Evolutionary conservation across 2,113 vertebrate species (phyloP), one percentile per base, ranked within the genome.

Genomic region (Danio rerio): DNA sequence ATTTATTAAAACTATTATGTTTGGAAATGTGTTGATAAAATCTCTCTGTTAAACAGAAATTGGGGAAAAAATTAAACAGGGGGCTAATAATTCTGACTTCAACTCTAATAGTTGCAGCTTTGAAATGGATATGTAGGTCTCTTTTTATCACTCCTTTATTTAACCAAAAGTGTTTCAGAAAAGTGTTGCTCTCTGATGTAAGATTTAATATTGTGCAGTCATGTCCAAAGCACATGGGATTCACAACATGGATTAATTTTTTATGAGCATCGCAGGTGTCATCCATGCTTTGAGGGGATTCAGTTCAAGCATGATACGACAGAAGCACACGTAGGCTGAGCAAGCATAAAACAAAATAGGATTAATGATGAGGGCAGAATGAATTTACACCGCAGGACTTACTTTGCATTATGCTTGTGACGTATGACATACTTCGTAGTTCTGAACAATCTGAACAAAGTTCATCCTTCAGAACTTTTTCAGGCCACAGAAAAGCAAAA

Each of bases 311-410:
- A 49, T 49, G 20, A 15, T 43, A 59, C 18, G 42, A 40, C 53
- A 74, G 50, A 6, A 9, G 31, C 72, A 70, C 55, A 65, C 74
- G 9, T 75, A 59, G 76, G 66, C 42, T 81, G 66, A 85, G 43
- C 78, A 21, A 21, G 20, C 61, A 76, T 4, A 72, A 70, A 70
- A 65, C 5, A 3, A 18, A 59, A 66, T 58, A 13, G 31, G 65
- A 71, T 71, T 84, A 71, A 61, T n/a, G 31, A 56, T 0, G 31
- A 18, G 15, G 52, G 52, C 8, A 73, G 52, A 10, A 73, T 73
- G 52, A 42, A 9, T 73, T 56, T 56, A 3, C 15, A 73, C 21
- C 42, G 71, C 52, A 56, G 21, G 66, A 43, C 20, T 15, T 13
- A 78, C 15, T 7, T 52, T 68, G 50, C 31, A 43, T 10, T 15